Percentiles rank a stretch among this genome's conserved stretches.
These are phyloP conservation scores for Anhinga rufa DNA, from an alignment of 2,113 vertebrate species.

Conservation along the genomic window DNA sequence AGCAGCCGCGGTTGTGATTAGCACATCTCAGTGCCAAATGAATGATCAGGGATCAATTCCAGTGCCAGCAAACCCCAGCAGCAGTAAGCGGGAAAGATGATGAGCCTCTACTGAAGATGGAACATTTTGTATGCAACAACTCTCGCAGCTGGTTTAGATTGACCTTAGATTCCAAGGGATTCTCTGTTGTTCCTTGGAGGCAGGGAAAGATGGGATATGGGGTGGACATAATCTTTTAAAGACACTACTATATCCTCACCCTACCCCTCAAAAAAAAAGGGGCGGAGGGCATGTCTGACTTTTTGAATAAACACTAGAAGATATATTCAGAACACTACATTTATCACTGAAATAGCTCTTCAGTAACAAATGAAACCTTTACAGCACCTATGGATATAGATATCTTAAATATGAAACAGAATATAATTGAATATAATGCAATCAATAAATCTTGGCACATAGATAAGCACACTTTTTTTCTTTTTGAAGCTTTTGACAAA, in stretches of 20 bases:
- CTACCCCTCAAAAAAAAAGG: not conserved
- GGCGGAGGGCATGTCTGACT: not conserved
- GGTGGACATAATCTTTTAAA: not conserved
- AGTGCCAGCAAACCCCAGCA: not conserved
- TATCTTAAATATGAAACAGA: not conserved
- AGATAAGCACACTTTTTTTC: not conserved
- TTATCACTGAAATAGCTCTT: not conserved
- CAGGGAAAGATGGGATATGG: not conserved
- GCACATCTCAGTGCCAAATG: not conserved
- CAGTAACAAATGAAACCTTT: not conserved
- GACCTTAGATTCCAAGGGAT: not conserved
- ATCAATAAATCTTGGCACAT: not conserved
- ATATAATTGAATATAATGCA: not conserved
- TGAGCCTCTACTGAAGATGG: not conserved
- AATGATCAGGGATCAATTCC: not conserved
- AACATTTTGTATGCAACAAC: not conserved
- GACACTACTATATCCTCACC: not conserved
- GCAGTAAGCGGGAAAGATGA: conserved; percentile 10
- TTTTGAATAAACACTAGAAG: not conserved
- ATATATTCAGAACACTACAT: not conserved
- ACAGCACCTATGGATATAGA: not conserved
- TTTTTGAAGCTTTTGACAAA: not conserved
- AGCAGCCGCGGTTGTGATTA: not conserved
- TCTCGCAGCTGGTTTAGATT: not conserved
- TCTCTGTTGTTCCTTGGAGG: not conserved